Evolutionary conservation across 2,888 invertebrate species (phyloP).

Genomic region (Eurytoma californica): DNA sequence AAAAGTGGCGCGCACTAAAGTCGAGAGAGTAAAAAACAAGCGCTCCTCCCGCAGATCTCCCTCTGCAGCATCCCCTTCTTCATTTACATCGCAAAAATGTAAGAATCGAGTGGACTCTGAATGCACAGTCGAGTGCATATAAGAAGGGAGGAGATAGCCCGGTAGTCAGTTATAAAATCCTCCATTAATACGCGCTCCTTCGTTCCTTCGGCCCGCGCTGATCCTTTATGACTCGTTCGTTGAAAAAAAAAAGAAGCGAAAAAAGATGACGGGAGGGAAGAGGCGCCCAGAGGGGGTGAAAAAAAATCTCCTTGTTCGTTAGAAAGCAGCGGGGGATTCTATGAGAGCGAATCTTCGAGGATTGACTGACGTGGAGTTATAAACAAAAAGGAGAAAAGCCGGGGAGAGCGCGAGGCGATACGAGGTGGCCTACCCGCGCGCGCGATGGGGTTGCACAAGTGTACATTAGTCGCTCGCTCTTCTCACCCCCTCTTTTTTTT

Average conservation of each 20-base stretch:
- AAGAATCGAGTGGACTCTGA: conserved; percentile 27
- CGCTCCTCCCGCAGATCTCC: not conserved
- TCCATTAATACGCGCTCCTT: conserved; percentile 29
- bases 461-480: conserved; percentile 29
- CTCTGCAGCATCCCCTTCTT: not conserved
- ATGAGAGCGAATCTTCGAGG: conserved; percentile 47
- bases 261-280: not conserved
- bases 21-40: not conserved
- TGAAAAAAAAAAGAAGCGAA: conserved; percentile 7
- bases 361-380: conserved; percentile 40
- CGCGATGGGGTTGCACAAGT: conserved; percentile 34
- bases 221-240: not conserved
- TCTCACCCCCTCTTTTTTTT: not conserved
- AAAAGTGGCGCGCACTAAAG: conserved; percentile 22
- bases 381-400: conserved; percentile 40
- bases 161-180: conserved; percentile 29
- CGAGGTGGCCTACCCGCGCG: not conserved
- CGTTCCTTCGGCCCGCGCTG: not conserved
- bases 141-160: not conserved
- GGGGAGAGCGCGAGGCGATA: conserved; percentile 12
- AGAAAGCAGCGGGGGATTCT: conserved; percentile 22
- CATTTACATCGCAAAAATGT: not conserved
- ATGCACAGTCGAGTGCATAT: conserved; percentile 1
- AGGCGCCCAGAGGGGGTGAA: not conserved
- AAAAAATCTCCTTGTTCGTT: conserved; percentile 8